Percentiles rank a stretch among this genome's conserved stretches.
Conservation (phyloP, 1,140 invertebrate genomes). For the Lerema accius region DNA sequence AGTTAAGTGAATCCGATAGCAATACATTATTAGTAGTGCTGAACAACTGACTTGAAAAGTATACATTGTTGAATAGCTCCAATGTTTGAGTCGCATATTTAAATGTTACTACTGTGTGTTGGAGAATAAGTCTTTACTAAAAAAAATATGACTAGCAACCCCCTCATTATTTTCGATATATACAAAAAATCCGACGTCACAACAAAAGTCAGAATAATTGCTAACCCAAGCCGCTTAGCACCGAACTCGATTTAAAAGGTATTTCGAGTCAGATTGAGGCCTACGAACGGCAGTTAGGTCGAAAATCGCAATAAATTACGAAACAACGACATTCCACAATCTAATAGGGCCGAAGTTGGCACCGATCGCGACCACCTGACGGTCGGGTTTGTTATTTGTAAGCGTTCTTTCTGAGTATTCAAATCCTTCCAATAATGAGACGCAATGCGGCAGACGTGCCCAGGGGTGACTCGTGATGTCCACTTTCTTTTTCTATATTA, state of each 20-base stretch:
- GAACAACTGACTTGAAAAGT: no score
- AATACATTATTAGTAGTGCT: no score
- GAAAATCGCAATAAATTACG: conserved; percentile 41
- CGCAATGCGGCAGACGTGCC: conserved; percentile 56
- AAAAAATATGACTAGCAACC: no score
- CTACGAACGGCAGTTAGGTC: neutral
- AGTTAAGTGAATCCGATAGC: no score
- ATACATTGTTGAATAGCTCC: neutral
- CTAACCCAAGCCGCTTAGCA: neutral
- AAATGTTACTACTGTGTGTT: no score
- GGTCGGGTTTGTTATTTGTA: conserved; percentile 38
- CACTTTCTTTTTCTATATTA: conserved; percentile 21
- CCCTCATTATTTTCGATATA: no score
- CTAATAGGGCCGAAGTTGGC: conserved; percentile 39
- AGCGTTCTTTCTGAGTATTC: conserved; percentile 39
- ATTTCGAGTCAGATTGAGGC: neutral
- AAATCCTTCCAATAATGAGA: conserved; percentile 51
- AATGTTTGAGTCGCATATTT: no score
- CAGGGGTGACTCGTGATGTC: conserved; percentile 11
- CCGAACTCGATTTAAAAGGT: neutral
- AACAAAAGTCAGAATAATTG: neutral
- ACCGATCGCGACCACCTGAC: conserved; percentile 45
- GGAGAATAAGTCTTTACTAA: no score
- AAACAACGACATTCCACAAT: conserved; percentile 41
- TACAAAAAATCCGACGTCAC: neutral